Evolutionary conservation across 2,113 vertebrate species (phyloP), one percentile per base, ranked within the genome.

Genomic region (Hypocryptadius cinnamomeus): DNA sequence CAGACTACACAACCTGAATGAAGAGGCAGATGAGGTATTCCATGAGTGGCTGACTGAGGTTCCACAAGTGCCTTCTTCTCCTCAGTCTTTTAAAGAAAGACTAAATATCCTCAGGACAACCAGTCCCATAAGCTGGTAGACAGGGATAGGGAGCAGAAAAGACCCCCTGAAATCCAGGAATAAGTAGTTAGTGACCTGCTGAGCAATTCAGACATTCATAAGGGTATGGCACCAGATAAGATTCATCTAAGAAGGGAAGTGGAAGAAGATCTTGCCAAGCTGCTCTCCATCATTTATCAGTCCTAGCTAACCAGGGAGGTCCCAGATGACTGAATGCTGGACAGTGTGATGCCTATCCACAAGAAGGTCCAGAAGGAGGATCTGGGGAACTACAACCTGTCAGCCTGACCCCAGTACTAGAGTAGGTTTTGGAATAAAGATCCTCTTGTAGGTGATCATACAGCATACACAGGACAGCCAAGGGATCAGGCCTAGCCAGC

Each of bases 41-140:
- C 27, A 5, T 28, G 27, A 33, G 51, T 6, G 33, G 39, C 28
- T 45, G 33, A 44, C 59, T 57, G 33, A 45, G 8, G 45, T 68
- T 30, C 31, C 19, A 45, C 0, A 0, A n/a, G 54, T 0, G 0
- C 23, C 8, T 53, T 39, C 28, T 68, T 45, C 45, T 6, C 20
- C n/a, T 45, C 7, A 13, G 15, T 39, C 33, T 51, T 53, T 45
- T 25, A 40, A 18, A 39, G 27, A 50, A 65, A 50, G 8, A 27
- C 13, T 10, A 6, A n/a, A 80, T 65, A 39, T 20, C 19, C 28
- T 70, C n/a, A 39, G 15, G 10, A 15, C 28, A 60, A 33, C 23
- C 15, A 69, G 10, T 50, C 27, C 33, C 4, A 1, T 53, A 30
- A 53, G 19, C 39, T 45, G 19, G 8, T 22, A 68, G 53, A n/a